Base-by-base conservation (phyloP, 2,113 vertebrate genomes). In the Heterotilapia buettikoferi region DNA sequence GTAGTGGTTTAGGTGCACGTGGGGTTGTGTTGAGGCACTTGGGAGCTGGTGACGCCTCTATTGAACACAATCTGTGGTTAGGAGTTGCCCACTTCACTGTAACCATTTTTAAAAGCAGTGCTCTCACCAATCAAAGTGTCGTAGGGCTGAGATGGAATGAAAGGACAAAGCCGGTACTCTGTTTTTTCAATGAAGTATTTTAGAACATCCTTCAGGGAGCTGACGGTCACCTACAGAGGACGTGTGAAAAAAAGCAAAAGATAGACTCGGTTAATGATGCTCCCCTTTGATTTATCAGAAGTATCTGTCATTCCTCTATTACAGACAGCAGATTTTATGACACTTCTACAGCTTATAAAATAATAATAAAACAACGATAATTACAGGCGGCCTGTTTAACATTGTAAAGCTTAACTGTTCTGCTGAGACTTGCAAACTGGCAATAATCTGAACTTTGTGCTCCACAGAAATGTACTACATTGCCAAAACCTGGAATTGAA, bases 81-180 rank as follows among this genome's bases (percentile, higher is more conserved):
- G 76, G 31, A 79, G 59, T 13, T 45, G 38, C 16, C 10, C 13
- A 18, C 4, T 31, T 54, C 21, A 12, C 8, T 6, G 38, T 3
- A 13, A 9, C 2, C 24, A 6, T 81, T 40, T 78, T 6, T 59
- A 3, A 80, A 36, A n/a, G 83, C 47, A 2, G 36, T 5, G 45
- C 6, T 63, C 94, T 94, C 53, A 96, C 96, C 92, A 1, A 96
- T 92, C 21, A 8, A 16, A 45, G 85, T 94, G 78, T 95, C 89
- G 9, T 96, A 96, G 33, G 63, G 21, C 24, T 94, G 85, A 63
- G 90, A 81, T 1, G 11, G 2, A n/a, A 52, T 1, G 47, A 92
- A 96, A 38, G 95, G 96, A 29, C 31, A 36, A 18, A 95, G 87
- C 16, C 54, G 56, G 19, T 92, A 86, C 56, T 92, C 89, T 5